phyloP scores from a whole-genome alignment of 2,888 invertebrate genomes.

The Acanthococcus lagerstroemiae region DNA sequence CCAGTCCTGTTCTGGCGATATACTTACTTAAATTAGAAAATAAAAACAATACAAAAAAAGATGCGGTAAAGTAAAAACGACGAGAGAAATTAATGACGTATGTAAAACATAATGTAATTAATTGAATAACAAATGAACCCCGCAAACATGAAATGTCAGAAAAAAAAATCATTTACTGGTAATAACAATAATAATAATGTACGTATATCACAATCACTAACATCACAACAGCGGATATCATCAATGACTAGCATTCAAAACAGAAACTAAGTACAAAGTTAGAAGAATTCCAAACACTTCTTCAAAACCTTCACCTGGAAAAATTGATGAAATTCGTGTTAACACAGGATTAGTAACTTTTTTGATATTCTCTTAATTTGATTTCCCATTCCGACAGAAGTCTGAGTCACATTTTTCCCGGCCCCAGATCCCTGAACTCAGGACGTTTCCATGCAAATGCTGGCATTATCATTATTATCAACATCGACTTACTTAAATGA shows the following conservation, averaged over 20 bases:
- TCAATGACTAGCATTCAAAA: slow-evolving; percentile 28
- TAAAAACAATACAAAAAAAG: background rate
- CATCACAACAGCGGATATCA: slow-evolving; percentile 15
- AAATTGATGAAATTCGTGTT: too few relatives aligned
- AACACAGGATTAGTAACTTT: too few relatives aligned
- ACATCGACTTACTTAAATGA: slow-evolving; percentile 15
- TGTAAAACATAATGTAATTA: background rate
- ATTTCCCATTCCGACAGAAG: background rate
- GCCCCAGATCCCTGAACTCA: too few relatives aligned
- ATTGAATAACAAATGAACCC: too few relatives aligned
- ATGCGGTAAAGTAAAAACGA: slow-evolving; percentile 3
- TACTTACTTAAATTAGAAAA: background rate
- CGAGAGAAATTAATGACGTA: background rate
- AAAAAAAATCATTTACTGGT: background rate
- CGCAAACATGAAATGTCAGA: background rate
- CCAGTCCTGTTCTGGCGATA: too few relatives aligned
- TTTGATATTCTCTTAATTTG: too few relatives aligned
- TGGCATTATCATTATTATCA: background rate
- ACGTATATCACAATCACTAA: slow-evolving; percentile 29
- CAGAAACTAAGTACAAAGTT: slow-evolving; percentile 10
- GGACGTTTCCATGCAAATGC: too few relatives aligned
- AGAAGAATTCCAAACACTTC: background rate
- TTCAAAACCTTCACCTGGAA: too few relatives aligned
- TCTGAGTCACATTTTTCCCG: too few relatives aligned
- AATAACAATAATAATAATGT: slow-evolving; percentile 4